These are phyloP conservation scores for Ridgeia piscesae DNA, from an alignment of 1,140 invertebrate species.

Conservation along the genomic window DNA sequence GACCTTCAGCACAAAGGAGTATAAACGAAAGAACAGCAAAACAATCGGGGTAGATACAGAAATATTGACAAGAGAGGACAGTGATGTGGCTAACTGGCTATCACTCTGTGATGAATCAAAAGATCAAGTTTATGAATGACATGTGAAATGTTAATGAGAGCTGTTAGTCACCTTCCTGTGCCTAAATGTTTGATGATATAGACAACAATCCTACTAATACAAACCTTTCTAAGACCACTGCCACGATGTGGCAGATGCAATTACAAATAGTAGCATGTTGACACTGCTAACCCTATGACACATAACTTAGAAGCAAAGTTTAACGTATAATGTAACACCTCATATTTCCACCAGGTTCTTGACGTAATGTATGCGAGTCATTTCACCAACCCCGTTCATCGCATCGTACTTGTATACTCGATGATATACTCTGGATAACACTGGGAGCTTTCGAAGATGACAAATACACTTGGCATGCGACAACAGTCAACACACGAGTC, in stretches of 20 bases:
- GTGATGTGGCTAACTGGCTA: no score
- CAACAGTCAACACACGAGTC: conserved; percentile 44
- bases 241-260: no score
- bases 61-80: no score
- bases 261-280: no score
- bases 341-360: neutral
- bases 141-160: neutral
- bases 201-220: neutral
- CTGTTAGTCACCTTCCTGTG: neutral
- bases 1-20: no score
- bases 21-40: no score
- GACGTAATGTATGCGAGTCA: neutral
- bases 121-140: no score
- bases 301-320: neutral
- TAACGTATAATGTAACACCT: neutral
- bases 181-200: neutral
- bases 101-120: no score
- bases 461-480: conserved; percentile 38
- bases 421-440: conserved; percentile 47
- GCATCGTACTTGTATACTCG: conserved; percentile 34
- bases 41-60: no score
- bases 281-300: no score
- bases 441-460: conserved; percentile 45
- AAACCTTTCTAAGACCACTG: no score
- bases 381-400: neutral